Evolutionary conservation across 1,140 invertebrate genomes (phyloP).

Genomic region (Drosophila kohkoa): DNA sequence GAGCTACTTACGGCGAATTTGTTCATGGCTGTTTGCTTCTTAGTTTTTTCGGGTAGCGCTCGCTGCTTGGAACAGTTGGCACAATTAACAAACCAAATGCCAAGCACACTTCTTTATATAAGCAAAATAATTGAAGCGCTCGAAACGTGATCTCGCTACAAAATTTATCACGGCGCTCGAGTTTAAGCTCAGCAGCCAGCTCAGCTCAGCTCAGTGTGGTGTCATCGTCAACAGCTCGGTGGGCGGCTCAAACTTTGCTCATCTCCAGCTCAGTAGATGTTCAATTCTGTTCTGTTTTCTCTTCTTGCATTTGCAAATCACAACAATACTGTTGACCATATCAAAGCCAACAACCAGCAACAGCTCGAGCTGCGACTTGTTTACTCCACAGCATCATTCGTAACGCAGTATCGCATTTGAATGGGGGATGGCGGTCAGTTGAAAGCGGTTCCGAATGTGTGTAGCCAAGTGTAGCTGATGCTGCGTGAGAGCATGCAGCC

Average conservation of each 20-base stretch:
- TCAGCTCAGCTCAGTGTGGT: conserved; percentile 23
- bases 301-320: conserved; percentile 38
- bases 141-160: conserved; percentile 75
- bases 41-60: conserved; percentile 51
- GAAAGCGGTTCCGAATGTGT: conserved; percentile 16
- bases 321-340: conserved; percentile 21
- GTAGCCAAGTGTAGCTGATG: not conserved
- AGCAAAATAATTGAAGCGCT: conserved; percentile 74
- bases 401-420: conserved; percentile 26
- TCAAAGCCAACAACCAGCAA: conserved; percentile 7
- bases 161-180: conserved; percentile 72
- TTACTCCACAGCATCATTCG: conserved; percentile 3
- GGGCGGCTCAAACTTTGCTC: conserved; percentile 11
- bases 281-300: conserved; percentile 19
- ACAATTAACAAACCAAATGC: conserved; percentile 80
- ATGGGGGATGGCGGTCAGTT: conserved; percentile 27
- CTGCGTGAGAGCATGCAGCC: conserved; percentile 47
- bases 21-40: conserved; percentile 69
- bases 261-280: conserved; percentile 32
- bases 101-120: conserved; percentile 81
- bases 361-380: conserved; percentile 21
- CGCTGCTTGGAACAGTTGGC: conserved; percentile 74
- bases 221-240: conserved; percentile 27
- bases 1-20: conserved; percentile 71
- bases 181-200: conserved; percentile 14